Evolutionary conservation across 2,888 invertebrate species (phyloP), one percentile per base, ranked within the genome.

Genomic region (Gastracanthus pulcherrimus): DNA sequence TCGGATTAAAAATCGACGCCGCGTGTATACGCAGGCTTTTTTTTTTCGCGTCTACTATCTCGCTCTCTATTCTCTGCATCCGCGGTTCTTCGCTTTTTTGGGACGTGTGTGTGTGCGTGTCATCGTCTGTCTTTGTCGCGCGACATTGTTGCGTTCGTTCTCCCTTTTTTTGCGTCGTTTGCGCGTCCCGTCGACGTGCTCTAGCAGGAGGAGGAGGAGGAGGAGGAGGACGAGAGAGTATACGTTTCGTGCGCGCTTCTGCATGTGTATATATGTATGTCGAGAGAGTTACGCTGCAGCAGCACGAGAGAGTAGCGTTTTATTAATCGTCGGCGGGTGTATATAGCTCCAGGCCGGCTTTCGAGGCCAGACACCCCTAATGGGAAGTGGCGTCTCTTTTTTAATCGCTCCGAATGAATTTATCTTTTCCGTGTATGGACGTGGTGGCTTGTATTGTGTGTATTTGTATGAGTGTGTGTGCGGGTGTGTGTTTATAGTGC

Each of bases 381-480:
- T 76, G 66, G 75, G 62, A 75, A 75, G 74, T 75, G 74, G 74
- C 75, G 36, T 76, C 75, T 76, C 75, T 66, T 66, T 29, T 76
- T 66, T 76, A 75, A 66, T 76, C 48, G 51, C 16, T 26, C 29
- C 45, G 16, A 76, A 76, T 67, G 76, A 76, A 76, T 76, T 76
- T 76, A 69, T 76, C 76, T 69, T 45, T 76, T 76, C 51, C 75
- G 70, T 38, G 67, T 29, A 45, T 7, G 36, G n/a, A 31, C 19
- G 19, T 16, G n/a, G 23, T 5, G 1, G 34, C 41, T 5, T 1
- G 11, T n/a, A 48, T 51, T 16, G 6, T 26, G 7, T 48, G n/a
- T 29, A 26, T 67, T 48, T 13, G 29, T 36, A 36, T 36, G 7
- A 26, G 19, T 19, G 3, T 16, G 34, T 41, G 62, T 64, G 64